Evolutionary conservation across 1,140 invertebrate genomes (phyloP).

Genomic region (Eulimnadia texana): DNA sequence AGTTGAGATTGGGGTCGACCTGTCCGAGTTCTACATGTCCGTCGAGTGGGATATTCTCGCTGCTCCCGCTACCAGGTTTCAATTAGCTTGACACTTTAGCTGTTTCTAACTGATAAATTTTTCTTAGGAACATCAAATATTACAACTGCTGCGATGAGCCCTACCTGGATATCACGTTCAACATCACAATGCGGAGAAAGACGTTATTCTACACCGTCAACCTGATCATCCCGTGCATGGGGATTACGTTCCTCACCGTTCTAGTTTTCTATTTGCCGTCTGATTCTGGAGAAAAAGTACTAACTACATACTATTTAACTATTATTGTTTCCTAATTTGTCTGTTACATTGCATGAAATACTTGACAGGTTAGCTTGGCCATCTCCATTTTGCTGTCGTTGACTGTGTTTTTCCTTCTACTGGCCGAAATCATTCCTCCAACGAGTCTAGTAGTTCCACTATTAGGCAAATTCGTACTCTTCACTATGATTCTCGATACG

Average conservation of each 20-base stretch:
- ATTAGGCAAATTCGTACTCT: constrained; percentile 96
- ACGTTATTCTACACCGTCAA: constrained; percentile 96
- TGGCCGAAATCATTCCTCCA: constrained; percentile 96
- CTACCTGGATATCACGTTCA: constrained; percentile 96
- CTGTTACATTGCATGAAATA: constrained; percentile 1
- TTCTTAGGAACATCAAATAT: constrained; percentile 72
- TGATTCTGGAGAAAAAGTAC: constrained; percentile 97
- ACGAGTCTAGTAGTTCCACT: constrained; percentile 95
- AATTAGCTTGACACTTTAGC: too few species aligned
- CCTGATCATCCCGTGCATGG: constrained; percentile 93
- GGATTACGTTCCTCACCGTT: constrained; percentile 94
- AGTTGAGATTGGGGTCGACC: constrained; percentile 76
- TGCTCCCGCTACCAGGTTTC: constrained; percentile 81
- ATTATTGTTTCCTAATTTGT: neutral
- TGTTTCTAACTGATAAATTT: neutral
- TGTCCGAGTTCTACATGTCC: constrained; percentile 87
- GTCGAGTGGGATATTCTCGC: constrained; percentile 97
- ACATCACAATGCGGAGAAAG: constrained; percentile 93
- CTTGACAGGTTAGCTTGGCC: constrained; percentile 70
- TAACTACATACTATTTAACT: constrained; percentile 18
- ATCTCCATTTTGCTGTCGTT: constrained; percentile 97
- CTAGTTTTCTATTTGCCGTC: constrained; percentile 97
- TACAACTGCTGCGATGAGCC: constrained; percentile 95
- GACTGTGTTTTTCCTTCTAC: constrained; percentile 97
- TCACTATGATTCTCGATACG: constrained; percentile 98